phyloP scores from a whole-genome alignment of 2,797 vertebrate genomes.

The Sebastiscus albofasciatus region DNA sequence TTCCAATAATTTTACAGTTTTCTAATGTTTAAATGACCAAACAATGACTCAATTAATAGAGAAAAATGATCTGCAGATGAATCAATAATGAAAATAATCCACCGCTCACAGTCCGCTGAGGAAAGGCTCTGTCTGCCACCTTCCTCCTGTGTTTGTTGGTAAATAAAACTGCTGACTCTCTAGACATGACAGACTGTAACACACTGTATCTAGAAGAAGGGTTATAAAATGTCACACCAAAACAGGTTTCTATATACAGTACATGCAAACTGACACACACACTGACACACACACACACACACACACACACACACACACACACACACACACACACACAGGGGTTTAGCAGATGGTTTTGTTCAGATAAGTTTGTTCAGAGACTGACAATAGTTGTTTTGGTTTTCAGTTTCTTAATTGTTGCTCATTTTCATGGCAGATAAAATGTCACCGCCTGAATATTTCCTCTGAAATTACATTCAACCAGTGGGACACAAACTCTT shows the following conservation, averaged over 20 bases:
- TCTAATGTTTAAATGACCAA: background rate
- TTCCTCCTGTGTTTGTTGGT: constrained; percentile 38
- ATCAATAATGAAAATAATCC: background rate
- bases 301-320: constrained; percentile 6
- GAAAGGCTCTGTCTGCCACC: background rate
- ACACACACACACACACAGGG: background rate
- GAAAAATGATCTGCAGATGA: background rate
- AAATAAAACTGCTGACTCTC: constrained; percentile 32
- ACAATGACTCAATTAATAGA: background rate
- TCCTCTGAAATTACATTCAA: background rate
- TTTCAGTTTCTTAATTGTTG: background rate
- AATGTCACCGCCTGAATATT: background rate
- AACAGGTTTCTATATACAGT: constrained; percentile 8
- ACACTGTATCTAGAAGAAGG: constrained; percentile 1
- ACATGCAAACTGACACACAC: background rate
- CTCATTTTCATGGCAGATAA: background rate
- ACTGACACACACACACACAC: background rate
- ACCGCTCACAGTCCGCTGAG: background rate
- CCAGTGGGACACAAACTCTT: background rate
- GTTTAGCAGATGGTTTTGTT: background rate
- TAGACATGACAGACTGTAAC: constrained; percentile 7
- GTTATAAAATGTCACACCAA: constrained; percentile 28
- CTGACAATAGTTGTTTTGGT: background rate
- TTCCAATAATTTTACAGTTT: background rate
- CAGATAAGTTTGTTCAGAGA: background rate